phyloP scores from a whole-genome alignment of 2,888 invertebrate species.

The Odontomyia ornata region DNA sequence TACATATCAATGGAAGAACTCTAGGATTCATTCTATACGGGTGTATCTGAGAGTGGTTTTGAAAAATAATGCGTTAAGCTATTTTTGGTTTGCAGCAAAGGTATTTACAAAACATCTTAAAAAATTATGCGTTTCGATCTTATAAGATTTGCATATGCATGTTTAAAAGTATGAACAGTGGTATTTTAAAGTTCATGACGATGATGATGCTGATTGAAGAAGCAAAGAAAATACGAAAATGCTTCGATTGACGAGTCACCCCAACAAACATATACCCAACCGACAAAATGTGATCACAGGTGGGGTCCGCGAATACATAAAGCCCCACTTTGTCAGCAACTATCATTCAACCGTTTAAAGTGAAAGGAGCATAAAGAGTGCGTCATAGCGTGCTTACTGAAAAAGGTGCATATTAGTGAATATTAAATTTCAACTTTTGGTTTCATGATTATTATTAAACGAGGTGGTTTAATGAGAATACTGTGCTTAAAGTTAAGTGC shows the following conservation, averaged over 20 bases:
- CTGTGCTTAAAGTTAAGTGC: background rate
- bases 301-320: slow-evolving; percentile 54
- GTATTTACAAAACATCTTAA: too few relatives aligned
- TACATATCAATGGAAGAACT: too few relatives aligned
- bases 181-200: slow-evolving; percentile 1
- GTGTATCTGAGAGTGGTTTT: too few relatives aligned
- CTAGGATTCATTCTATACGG: too few relatives aligned
- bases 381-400: background rate
- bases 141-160: too few relatives aligned
- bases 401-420: background rate
- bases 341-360: slow-evolving; percentile 54
- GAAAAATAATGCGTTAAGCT: too few relatives aligned
- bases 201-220: slow-evolving; percentile 2
- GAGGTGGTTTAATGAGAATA: too few relatives aligned
- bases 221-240: background rate
- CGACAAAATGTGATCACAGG: slow-evolving; percentile 38
- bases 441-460: background rate
- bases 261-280: background rate
- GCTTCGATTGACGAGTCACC: background rate
- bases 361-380: slow-evolving; percentile 53
- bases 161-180: too few relatives aligned
- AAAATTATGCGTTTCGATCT: too few relatives aligned
- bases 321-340: slow-evolving; percentile 55
- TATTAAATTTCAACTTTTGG: background rate
- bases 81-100: too few relatives aligned